These are phyloP conservation scores for Orius insidiosus DNA, from an alignment of 1,140 invertebrate species.

Conservation along the genomic window DNA sequence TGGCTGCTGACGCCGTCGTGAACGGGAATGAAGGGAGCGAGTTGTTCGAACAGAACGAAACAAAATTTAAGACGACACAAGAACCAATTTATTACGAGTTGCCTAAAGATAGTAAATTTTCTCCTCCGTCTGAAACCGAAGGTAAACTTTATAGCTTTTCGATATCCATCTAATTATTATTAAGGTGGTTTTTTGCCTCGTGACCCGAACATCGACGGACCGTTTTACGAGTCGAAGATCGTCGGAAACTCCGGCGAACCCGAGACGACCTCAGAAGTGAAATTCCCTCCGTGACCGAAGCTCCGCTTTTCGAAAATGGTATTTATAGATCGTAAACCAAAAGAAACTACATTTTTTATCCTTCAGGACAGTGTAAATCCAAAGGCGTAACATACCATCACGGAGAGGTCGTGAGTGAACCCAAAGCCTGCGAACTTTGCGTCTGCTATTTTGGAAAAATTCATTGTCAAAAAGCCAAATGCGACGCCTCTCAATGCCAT, in stretches of 20 bases:
- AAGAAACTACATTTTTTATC: background rate
- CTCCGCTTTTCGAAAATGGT: conserved; percentile 27
- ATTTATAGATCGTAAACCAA: background rate
- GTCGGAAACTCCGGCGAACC: no score
- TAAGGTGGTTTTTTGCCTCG: conserved; percentile 50
- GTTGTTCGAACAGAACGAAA: conserved; percentile 1
- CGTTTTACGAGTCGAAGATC: conserved; percentile 28
- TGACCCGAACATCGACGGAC: conserved; percentile 33
- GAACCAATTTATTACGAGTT: conserved; percentile 27
- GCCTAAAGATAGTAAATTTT: conserved; percentile 26
- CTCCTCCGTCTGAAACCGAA: conserved; percentile 50
- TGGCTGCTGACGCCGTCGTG: conserved; percentile 54
- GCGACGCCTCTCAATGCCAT: conserved; percentile 19
- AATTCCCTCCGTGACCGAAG: conserved; percentile 25
- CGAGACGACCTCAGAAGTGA: no score
- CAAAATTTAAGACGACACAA: conserved; percentile 21
- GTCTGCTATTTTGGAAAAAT: conserved; percentile 36
- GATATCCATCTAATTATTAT: conserved; percentile 14
- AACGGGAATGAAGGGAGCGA: conserved; percentile 15
- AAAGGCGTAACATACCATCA: conserved; percentile 29
- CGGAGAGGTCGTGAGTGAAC: conserved; percentile 30
- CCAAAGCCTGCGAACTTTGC: conserved; percentile 31
- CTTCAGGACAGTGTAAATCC: conserved; percentile 25
- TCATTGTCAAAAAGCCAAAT: conserved; percentile 33
- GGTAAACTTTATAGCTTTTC: conserved; percentile 26